Base-by-base conservation (phyloP, 2,113 vertebrate genomes). In the Mixornis gularis region DNA sequence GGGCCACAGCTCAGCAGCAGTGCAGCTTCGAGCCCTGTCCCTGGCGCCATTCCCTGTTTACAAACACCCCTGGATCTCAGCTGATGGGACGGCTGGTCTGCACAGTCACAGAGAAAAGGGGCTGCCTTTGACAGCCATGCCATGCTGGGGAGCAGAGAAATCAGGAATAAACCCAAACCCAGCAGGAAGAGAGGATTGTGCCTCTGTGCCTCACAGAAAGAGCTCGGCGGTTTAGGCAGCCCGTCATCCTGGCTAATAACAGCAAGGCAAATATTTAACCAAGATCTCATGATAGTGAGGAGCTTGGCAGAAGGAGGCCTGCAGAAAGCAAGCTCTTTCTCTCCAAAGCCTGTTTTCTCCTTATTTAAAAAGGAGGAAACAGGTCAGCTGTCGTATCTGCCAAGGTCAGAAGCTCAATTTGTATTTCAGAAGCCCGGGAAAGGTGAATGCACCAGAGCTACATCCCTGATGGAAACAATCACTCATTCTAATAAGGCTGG, bases 401-500 rank as follows among this genome's bases (percentile, higher is more conserved):
- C 95, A 96, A 96, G 92, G 94, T 95, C 95, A 94, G 92, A 79
- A 94, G 95, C 94, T 95, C 92, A 92, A 94, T 95, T 95, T 95
- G 95, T 94, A 76, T 95, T 95, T 96, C 34, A 12, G 90, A 94
- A 94, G 89, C 93, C 86, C 38, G 2, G 81, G 73, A 95, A 96
- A 92, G 92, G 95, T 95, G 96, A 94, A 89, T 72, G 91, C 89
- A 65, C 86, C 86, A 68, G 86, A 87, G 89, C 94, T 94, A 74
- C 94, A 91, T 90, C 80, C 80, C 94, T 95, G 92, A 96, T 95
- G 89, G 95, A 96, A 95, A 92, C 95, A 95, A 95, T 96, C 96
- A 94, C 88, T 95, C 92, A 95, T 95, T 95, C 95, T 96, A 96
- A 96, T 94, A 96, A 95, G 92, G 90, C 92, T 95, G 95, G 95